Evolutionary conservation across 2,888 invertebrate species (phyloP).

Genomic region (Punctoribates punctum): DNA sequence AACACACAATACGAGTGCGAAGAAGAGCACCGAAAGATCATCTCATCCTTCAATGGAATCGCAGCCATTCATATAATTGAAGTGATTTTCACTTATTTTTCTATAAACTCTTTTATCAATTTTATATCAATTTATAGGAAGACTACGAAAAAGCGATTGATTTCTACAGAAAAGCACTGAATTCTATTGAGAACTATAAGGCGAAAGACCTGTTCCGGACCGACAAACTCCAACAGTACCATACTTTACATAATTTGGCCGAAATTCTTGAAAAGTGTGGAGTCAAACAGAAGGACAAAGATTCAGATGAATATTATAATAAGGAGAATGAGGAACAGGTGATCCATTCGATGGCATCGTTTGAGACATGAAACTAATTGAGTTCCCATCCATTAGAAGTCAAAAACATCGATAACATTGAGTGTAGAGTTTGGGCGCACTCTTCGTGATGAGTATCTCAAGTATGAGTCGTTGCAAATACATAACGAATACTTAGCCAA

Average conservation of each 20-base stretch:
- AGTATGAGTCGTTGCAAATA: slow-evolving; percentile 58
- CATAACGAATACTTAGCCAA: slow-evolving; percentile 61
- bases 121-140: slow-evolving; percentile 46
- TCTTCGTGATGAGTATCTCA: slow-evolving; percentile 58
- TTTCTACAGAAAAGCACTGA: slow-evolving; percentile 62
- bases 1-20: slow-evolving; percentile 63
- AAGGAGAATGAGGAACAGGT: background rate
- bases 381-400: no score
- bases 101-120: background rate
- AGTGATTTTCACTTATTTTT: background rate
- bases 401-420: background rate
- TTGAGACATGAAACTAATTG: no score
- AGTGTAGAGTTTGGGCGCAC: slow-evolving; percentile 54
- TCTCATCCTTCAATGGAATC: slow-evolving; percentile 66
- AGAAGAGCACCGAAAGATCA: slow-evolving; percentile 62
- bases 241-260: slow-evolving; percentile 65
- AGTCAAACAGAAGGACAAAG: slow-evolving; percentile 17
- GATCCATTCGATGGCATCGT: no score
- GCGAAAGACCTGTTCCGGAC: slow-evolving; percentile 56
- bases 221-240: slow-evolving; percentile 66
- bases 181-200: slow-evolving; percentile 56
- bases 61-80: slow-evolving; percentile 64
- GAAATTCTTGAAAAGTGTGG: slow-evolving; percentile 53
- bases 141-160: slow-evolving; percentile 60
- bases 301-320: background rate